These are phyloP conservation scores for Rhimphoctona megacephalus DNA, from an alignment of 2,888 invertebrate genomes.

Conservation along the genomic window DNA sequence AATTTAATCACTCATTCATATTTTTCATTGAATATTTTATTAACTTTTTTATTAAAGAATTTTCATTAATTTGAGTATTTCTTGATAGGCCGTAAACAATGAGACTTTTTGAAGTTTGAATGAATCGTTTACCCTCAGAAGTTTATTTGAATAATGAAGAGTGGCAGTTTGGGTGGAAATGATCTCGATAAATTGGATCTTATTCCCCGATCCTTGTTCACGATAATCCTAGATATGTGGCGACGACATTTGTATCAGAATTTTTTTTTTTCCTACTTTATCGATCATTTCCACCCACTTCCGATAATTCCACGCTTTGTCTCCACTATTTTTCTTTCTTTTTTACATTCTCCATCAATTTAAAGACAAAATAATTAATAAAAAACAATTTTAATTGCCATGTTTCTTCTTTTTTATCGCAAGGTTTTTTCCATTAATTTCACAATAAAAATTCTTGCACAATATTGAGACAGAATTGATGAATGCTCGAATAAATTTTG, in stretches of 20 bases:
- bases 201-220: background rate
- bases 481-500: background rate
- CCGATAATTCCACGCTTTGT: background rate
- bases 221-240: slow-evolving; percentile 1
- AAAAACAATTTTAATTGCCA: too few species aligned
- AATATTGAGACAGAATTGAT: background rate
- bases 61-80: background rate
- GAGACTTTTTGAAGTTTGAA: background rate
- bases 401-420: too few species aligned
- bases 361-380: too few species aligned
- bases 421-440: too few species aligned
- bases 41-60: background rate
- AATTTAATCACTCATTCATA: background rate
- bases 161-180: background rate
- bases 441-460: background rate
- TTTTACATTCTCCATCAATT: background rate
- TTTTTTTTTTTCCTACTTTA: slow-evolving; percentile 33
- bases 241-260: slow-evolving; percentile 40
- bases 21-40: background rate
- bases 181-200: background rate
- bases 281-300: slow-evolving; percentile 39
- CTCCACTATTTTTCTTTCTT: background rate
- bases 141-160: background rate
- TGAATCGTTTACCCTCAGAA: background rate
- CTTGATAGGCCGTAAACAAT: background rate